Base-by-base conservation (phyloP, 2,888 invertebrate species). In the Aphidoletes aphidimyza region DNA sequence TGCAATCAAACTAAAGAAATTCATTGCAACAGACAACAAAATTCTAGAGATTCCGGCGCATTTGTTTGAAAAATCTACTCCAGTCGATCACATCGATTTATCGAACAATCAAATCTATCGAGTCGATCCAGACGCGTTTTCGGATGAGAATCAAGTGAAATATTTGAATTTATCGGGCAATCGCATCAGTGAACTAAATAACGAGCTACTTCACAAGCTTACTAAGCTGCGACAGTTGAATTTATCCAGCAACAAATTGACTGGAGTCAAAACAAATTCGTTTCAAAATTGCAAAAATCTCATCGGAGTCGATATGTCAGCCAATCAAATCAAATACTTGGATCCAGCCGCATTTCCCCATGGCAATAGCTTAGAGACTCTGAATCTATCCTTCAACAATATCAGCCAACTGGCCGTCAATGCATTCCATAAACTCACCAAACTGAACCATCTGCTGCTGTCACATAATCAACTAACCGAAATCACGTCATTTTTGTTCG, bases 341-440 rank as follows among this genome's bases (percentile, higher is more conserved):
- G 6, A 39, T n/a, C 5, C 36, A 0, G n/a, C 37, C 1, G 22
- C 39, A 0, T 81, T 39, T 39, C n/a, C 37, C 36, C 19, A 5
- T n/a, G 37, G 22, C 19, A 81, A 69, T 81, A n/a, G n/a, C 3
- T 19, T 81, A 6, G 8, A 37, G 3, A n/a, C 3, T 1, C 11
- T 81, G n/a, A 39, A 81, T 39, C 17, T 81, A n/a, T 81, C 81
- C 17, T 22, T 37, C 81, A 81, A 81, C 22, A 81, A 81, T n/a
- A 37, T 81, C 0, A 22, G 8, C 9, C 26, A 81, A 81, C 39
- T 81, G 17, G 39, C 19, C 22, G 39, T n/a, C 0, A 22, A 81
- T 26, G 14, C 14, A n/a, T 81, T 81, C 5, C n/a, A 22, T n/a
- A 81, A 39, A 14, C 22, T 81, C 19, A 81, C 19, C 8, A 6